A percentile compares a stretch with the other conserved stretches of the same genome.
Evolutionary conservation across 2,888 invertebrate genomes (phyloP).

Genomic region (Lochmaea crataegi): DNA sequence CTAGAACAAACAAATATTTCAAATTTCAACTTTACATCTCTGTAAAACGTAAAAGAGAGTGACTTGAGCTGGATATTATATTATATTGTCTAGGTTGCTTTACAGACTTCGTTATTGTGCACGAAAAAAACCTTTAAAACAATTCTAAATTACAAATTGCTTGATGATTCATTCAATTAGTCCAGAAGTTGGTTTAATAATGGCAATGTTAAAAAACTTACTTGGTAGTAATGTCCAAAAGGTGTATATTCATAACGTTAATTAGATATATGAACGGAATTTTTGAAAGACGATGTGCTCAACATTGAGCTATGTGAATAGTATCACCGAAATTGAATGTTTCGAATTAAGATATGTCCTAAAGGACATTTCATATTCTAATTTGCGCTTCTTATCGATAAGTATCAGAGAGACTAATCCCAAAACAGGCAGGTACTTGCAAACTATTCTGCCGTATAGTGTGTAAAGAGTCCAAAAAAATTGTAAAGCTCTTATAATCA

Average conservation of each 20-base stretch:
- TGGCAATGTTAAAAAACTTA: slow-evolving; percentile 50
- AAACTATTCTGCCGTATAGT: slow-evolving; percentile 45
- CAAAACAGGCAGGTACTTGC: slow-evolving; percentile 51
- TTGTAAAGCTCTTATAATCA: slow-evolving; percentile 46
- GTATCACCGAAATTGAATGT: slow-evolving; percentile 55
- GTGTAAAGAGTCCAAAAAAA: slow-evolving; percentile 54
- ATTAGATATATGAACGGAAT: slow-evolving; percentile 56
- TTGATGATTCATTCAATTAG: neutral
- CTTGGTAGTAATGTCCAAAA: slow-evolving; percentile 43
- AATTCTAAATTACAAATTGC: neutral
- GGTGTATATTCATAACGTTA: slow-evolving; percentile 44
- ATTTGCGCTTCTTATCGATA: slow-evolving; percentile 47
- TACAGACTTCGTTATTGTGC: neutral
- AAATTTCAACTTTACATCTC: too few species aligned
- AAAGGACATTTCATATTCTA: slow-evolving; percentile 54
- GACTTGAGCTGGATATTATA: neutral
- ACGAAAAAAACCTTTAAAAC: neutral
- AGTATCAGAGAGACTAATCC: slow-evolving; percentile 36
- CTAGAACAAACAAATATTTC: too few species aligned
- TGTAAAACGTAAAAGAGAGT: neutral
- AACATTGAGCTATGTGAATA: slow-evolving; percentile 59
- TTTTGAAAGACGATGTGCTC: slow-evolving; percentile 60
- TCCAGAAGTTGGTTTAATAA: slow-evolving; percentile 16
- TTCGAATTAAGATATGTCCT: slow-evolving; percentile 46
- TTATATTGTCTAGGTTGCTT: neutral